Evolutionary conservation across 1,140 invertebrate genomes (phyloP).

Genomic region (Drosophila novamexicana): DNA sequence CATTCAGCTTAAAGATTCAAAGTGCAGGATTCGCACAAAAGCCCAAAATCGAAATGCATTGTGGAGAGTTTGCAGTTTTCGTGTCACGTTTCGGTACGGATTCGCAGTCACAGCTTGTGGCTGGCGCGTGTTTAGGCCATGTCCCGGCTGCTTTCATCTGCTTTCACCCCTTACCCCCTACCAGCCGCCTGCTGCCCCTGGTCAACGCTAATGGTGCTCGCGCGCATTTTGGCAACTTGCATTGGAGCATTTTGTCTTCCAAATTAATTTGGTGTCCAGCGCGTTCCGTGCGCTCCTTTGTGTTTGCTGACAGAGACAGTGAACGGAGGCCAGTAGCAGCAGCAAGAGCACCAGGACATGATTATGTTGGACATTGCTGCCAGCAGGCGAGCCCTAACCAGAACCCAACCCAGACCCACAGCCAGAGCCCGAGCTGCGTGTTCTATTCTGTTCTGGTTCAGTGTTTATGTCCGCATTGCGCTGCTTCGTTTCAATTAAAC

Average conservation of each 20-base stretch:
- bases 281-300: constrained; percentile 26
- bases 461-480: constrained; percentile 29
- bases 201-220: constrained; percentile 65
- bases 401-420: background rate
- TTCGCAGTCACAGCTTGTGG: constrained; percentile 43
- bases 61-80: constrained; percentile 24
- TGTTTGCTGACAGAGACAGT: constrained; percentile 6
- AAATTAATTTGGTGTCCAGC: constrained; percentile 77
- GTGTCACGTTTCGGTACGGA: constrained; percentile 43
- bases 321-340: background rate
- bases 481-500: constrained; percentile 75
- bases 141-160: constrained; percentile 3
- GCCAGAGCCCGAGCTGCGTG: background rate
- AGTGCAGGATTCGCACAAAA: background rate
- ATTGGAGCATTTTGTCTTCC: constrained; percentile 72
- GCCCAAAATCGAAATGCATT: constrained; percentile 17
- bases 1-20: constrained; percentile 30
- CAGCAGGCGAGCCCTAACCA: constrained; percentile 32
- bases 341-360: constrained; percentile 52
- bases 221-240: constrained; percentile 63
- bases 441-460: constrained; percentile 17
- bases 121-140: constrained; percentile 50
- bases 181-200: constrained; percentile 2
- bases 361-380: constrained; percentile 73
- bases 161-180: background rate